Base-by-base conservation (phyloP, 1,140 invertebrate species). In the Plutomurus gul region DNA sequence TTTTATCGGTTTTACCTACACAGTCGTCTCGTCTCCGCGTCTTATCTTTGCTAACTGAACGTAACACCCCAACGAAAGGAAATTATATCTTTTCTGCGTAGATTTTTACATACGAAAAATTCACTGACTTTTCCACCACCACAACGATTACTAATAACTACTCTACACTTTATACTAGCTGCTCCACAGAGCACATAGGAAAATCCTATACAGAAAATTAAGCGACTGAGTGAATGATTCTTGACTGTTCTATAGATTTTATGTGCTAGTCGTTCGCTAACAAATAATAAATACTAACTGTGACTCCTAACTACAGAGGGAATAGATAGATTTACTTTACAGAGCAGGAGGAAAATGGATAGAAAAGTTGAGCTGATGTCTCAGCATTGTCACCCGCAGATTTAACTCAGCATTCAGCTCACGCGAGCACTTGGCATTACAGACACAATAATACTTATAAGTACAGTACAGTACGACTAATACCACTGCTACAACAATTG, bases 371-470 rank as follows among this genome's bases (percentile, higher is more conserved):
- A 56, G 49, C 16, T 72, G 36, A 43, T 25, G 36, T 39, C 40
- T 43, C 10, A 13, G 6, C 4, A 40, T 72, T 72, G 70, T 72
- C 70, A 72, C 70, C 70, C 70, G 70, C 70, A 72, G 70, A 72
- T 72, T 72, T 72, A 13, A 46, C 70, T 43, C 70, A 72, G 70
- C 70, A 43, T 37, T 72, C 20, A 30, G 36, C 70, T 72, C 70
- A 72, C 70, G 70, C 70, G 22, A 71, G 39, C 39, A 43, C 10
- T 43, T 43, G 39, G 39, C 39, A 43, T 13, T 43, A 43, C 2
- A 43, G n/a, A 43, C n/a, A 43, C 39, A 43, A 10, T 13, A 43
- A 43, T n/a, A 43, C 39, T 43, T 43, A 13, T n/a, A 43, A 13
- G 10, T 13, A 43, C 39, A 3, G 39, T 4, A 8, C 11, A 43